Evolutionary conservation across 1,140 invertebrate genomes (phyloP).

Genomic region (Sycophaga agraensis): DNA sequence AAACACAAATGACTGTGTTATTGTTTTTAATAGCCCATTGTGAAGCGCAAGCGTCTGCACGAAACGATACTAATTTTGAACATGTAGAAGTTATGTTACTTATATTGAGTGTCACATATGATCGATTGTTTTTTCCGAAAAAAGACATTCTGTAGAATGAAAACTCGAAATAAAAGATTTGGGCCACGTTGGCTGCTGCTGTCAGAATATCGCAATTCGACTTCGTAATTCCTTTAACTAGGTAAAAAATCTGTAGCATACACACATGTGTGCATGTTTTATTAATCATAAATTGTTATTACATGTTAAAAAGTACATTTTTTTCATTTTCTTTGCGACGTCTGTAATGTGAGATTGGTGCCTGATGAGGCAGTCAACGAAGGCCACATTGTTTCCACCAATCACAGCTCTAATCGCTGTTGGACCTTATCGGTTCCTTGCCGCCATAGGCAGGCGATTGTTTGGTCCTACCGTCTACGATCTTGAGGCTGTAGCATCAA

Average conservation of each 20-base stretch:
- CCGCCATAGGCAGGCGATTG: constrained; percentile 57
- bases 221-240: too few species aligned
- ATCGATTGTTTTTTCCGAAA: constrained; percentile 50
- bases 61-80: constrained; percentile 43
- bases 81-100: constrained; percentile 57
- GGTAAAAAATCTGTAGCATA: too few species aligned
- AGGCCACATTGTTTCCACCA: constrained; percentile 57
- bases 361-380: constrained; percentile 46
- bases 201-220: neutral
- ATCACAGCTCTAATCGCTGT: constrained; percentile 60
- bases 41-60: constrained; percentile 9
- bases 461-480: constrained; percentile 58
- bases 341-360: neutral
- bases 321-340: too few species aligned
- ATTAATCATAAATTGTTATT: too few species aligned
- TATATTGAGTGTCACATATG: constrained; percentile 55
- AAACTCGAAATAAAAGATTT: constrained; percentile 16
- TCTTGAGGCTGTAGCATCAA: constrained; percentile 36
- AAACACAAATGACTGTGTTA: too few species aligned
- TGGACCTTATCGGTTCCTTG: constrained; percentile 58
- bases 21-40: constrained; percentile 32
- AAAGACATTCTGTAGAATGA: constrained; percentile 48
- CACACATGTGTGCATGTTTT: too few species aligned
- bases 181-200: constrained; percentile 8
- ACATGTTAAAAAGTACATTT: too few species aligned